Base-by-base conservation (phyloP, 2,113 vertebrate genomes). In the Trogon surrucura region DNA sequence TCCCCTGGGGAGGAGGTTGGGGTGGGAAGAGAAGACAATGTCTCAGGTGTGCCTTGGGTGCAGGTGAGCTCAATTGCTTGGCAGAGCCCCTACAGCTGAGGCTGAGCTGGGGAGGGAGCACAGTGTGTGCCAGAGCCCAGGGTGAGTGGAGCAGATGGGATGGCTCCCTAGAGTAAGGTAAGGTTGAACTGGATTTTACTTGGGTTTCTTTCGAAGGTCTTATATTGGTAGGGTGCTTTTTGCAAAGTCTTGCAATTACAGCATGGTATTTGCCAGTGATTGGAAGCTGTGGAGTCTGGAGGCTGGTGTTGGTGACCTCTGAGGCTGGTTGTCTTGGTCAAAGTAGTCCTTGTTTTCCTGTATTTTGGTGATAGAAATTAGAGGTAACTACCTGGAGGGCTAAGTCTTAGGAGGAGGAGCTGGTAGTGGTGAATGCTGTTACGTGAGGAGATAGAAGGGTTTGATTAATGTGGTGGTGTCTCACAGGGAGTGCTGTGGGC, bases 181-280 rank as follows among this genome's bases (percentile, higher is more conserved):
- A 72, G 71, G 29, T 13, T 71, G 38, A 60, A 7, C 0, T 44
- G 51, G 41, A 2, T 0, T 83, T 73, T 56, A 6, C 71, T 26
- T 18, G 8, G 1, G 1, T 8, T 80, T 88, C 3, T 4, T 70
- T 45, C 11, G 4, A 32, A n/a, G 12, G 22, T 25, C 7, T 87
- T 61, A 14, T 51, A 13, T 29, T 25, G 2, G 2, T 41, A 20
- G 10, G 17, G 27, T 66, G 14, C 6, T 32, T 71, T 81, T 23
- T 64, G 11, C 2, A n/a, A 53, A 16, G 41, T 62, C 1, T n/a
- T 27, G 36, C 0, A 0, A 29, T 44, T 11, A 13, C 15, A 34
- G n/a, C 0, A 0, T 57, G 60, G 21, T 13, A 53, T 41, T 41
- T 41, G 51, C 3, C 13, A 21, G 11, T 0, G 8, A 73, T 17